These are phyloP conservation scores for Ophion ventricosus DNA, from an alignment of 2,888 invertebrate genomes.

Conservation along the genomic window DNA sequence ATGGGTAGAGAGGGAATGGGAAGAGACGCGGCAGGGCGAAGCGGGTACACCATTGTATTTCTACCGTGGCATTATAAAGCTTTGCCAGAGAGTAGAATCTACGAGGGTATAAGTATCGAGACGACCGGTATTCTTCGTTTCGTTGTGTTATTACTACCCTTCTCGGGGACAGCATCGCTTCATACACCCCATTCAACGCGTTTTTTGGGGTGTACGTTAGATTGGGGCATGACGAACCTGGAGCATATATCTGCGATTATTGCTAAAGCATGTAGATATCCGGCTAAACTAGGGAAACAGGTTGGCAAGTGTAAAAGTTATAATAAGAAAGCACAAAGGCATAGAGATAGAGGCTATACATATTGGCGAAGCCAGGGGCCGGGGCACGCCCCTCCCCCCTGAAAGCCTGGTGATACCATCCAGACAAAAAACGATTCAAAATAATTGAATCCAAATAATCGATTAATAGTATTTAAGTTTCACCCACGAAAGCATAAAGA, in stretches of 20 bases:
- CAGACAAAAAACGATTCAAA: too few relatives aligned
- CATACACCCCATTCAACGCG: background rate
- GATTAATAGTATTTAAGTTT: too few relatives aligned
- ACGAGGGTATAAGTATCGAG: slow-evolving; percentile 64
- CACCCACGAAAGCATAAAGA: too few relatives aligned
- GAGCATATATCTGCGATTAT: too few relatives aligned
- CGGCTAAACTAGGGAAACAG: too few relatives aligned
- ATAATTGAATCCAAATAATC: too few relatives aligned
- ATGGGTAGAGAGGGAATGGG: slow-evolving; percentile 45
- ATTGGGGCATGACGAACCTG: background rate
- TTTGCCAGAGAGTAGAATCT: slow-evolving; percentile 63
- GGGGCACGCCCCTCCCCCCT: too few relatives aligned
- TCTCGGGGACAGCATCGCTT: slow-evolving; percentile 36
- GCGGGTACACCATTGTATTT: slow-evolving; percentile 75
- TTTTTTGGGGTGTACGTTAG: slow-evolving; percentile 7
- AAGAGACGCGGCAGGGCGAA: slow-evolving; percentile 61
- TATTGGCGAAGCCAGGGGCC: too few relatives aligned
- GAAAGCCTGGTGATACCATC: too few relatives aligned
- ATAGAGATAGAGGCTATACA: too few relatives aligned
- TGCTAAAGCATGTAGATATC: background rate
- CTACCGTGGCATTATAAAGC: slow-evolving; percentile 77
- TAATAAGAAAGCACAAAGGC: too few relatives aligned
- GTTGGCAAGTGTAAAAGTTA: too few relatives aligned
- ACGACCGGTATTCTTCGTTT: slow-evolving; percentile 57
- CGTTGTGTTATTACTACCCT: slow-evolving; percentile 62